phyloP scores from a whole-genome alignment of 2,113 vertebrate species.

The Vicugna pacos region DNA sequence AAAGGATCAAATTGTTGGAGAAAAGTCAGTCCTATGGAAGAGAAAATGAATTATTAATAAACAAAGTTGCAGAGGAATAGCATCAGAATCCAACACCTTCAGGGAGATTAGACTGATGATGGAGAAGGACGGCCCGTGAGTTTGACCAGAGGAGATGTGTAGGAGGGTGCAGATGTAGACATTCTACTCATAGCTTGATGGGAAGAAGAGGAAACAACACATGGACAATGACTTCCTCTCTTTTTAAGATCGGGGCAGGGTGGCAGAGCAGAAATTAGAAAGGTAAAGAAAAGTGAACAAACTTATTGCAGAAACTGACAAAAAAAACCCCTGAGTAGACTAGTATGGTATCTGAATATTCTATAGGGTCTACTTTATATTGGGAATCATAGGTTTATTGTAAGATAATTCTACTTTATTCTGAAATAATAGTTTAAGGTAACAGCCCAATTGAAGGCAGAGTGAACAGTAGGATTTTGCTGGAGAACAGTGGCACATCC shows the following conservation, averaged over 20 bases:
- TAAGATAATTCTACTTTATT: background rate
- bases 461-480: background rate
- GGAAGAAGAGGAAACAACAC: background rate
- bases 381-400: background rate
- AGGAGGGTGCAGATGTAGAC: background rate
- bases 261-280: background rate
- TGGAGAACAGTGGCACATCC: background rate
- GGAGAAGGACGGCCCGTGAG: background rate
- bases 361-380: background rate
- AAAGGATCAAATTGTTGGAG: background rate
- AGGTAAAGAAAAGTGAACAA: background rate
- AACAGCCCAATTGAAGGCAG: background rate
- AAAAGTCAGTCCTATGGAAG: background rate
- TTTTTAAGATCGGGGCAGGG: background rate
- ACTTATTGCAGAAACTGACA: background rate
- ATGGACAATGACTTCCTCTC: background rate
- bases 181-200: background rate
- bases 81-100: background rate
- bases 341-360: background rate
- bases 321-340: background rate
- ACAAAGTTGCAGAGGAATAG: background rate
- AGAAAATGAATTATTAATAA: background rate
- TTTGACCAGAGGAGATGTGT: background rate
- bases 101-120: background rate
- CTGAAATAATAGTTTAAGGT: background rate